Conservation (phyloP, 2,888 invertebrate genomes). For the Thecophora atra region DNA sequence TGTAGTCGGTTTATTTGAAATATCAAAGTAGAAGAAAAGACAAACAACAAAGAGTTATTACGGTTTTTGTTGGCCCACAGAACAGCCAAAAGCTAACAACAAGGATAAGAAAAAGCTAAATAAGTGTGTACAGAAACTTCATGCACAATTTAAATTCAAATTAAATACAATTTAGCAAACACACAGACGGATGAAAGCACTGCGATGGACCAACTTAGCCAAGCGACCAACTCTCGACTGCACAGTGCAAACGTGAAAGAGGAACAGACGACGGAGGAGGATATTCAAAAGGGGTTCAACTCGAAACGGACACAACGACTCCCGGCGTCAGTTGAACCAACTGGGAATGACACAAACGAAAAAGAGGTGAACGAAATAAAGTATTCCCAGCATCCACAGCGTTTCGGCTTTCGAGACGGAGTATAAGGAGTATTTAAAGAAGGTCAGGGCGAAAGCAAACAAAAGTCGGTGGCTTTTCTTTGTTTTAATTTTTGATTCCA, state of each 20-base stretch:
- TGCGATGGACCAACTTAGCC: background rate
- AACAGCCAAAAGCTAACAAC: slow-evolving; percentile 6
- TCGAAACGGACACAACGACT: too few relatives aligned
- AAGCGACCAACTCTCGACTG: background rate
- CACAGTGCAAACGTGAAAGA: background rate
- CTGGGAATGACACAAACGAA: too few relatives aligned
- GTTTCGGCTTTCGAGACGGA: too few relatives aligned
- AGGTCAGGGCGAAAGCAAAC: too few relatives aligned
- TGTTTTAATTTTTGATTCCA: too few relatives aligned
- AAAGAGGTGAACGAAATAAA: too few relatives aligned
- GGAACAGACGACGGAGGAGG: background rate
- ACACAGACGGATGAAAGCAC: slow-evolving; percentile 18
- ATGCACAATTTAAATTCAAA: slow-evolving; percentile 59
- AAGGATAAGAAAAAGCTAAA: background rate
- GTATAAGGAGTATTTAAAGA: too few relatives aligned
- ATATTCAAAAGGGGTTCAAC: too few relatives aligned
- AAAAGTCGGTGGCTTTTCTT: too few relatives aligned
- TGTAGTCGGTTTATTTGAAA: slow-evolving; percentile 44
- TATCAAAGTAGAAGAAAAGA: slow-evolving; percentile 37
- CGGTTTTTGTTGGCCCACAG: background rate
- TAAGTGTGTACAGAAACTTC: slow-evolving; percentile 29
- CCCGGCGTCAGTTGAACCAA: too few relatives aligned
- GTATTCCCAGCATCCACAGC: too few relatives aligned
- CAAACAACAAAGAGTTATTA: slow-evolving; percentile 15
- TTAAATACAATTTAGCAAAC: slow-evolving; percentile 59